Evolutionary conservation across 2,113 vertebrate species (phyloP), one percentile per base, ranked within the genome.

Genomic region (Trachemys scripta): DNA sequence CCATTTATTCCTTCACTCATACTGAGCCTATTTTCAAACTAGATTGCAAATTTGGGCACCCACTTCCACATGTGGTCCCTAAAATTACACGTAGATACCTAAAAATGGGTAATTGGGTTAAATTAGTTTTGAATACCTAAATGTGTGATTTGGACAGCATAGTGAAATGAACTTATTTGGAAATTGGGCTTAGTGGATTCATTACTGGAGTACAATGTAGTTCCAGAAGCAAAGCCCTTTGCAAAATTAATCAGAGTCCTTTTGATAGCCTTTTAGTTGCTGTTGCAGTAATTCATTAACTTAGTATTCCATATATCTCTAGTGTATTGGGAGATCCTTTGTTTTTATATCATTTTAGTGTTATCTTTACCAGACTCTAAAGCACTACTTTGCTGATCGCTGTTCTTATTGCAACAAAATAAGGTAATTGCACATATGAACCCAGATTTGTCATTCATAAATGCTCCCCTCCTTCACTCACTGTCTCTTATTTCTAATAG

Each of bases 201-300:
- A 5, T 87, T 83, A 72, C 10, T n/a, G 17, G 42, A 56, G 84
- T 85, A 76, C 89, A 31, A 1, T 6, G 50, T 20, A 62, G 2
- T 35, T n/a, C 0, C 69, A 38, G 17, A 47, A 62, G 50, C 24
- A 87, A 80, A 47, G 9, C 24, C 51, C 19, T 89, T 91, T 82
- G 56, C 85, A 87, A 42, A 57, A 6, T 13, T 85, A 57, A 56
- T 25, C 16, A 87, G 45, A 8, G 24, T 8, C 11, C 25, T 47
- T 42, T 29, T 47, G 11, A 13, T 25, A 27, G 22, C 11, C 54
- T 24, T 31, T 88, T 69, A 56, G 51, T 56, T 78, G 51, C 31
- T 0, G 0, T 49, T 22, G 13, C 45, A 89, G 38, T 0, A 0
- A 79, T 57, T 42, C 0, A 0, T 76, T 90, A 47, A 24, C 10